These are phyloP conservation scores for Mystacornis crossleyi DNA, from an alignment of 2,113 vertebrate genomes.

Conservation along the genomic window DNA sequence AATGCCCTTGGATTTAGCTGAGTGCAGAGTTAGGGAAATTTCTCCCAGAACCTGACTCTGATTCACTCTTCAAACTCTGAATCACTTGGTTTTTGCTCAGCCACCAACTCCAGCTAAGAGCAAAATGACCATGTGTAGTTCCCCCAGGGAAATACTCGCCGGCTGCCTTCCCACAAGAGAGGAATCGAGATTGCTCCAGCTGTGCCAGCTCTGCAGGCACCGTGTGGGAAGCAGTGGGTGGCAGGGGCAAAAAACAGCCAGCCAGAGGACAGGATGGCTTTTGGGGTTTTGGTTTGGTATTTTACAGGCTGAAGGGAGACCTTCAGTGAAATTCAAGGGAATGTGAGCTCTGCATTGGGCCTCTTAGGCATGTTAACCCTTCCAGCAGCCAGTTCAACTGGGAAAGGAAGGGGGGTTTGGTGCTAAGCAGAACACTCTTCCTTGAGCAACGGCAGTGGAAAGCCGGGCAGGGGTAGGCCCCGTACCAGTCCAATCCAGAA, in stretches of 20 bases:
- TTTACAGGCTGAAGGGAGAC: neutral
- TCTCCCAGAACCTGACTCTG: neutral
- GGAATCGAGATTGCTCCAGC: neutral
- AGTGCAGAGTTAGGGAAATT: neutral
- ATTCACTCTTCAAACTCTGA: conserved; percentile 5
- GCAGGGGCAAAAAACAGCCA: neutral
- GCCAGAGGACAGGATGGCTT: neutral
- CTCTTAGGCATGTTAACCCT: neutral
- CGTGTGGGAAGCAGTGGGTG: neutral
- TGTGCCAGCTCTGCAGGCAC: accelerated
- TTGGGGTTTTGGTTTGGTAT: neutral
- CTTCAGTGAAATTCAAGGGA: neutral
- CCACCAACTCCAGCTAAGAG: neutral
- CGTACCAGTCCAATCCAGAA: neutral
- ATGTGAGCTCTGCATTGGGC: neutral
- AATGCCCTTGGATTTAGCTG: neutral
- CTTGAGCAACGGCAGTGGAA: neutral
- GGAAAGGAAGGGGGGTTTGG: neutral
- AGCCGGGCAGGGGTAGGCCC: neutral
- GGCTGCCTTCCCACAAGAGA: neutral
- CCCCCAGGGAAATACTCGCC: neutral
- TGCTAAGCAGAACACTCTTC: neutral
- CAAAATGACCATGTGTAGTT: neutral
- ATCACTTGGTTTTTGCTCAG: neutral
- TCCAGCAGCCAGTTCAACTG: neutral